Conservation (phyloP, 2,113 vertebrate species). For the human region GRCh38 chr14:86876501-86877000, state of each 20-base stretch:
- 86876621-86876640: slow-evolving; percentile 2
- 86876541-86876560: slow-evolving; percentile 8
- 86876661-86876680: slow-evolving; percentile 39
- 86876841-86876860: slow-evolving; percentile 36
- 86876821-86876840: slow-evolving; percentile 5
- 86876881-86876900: neutral
- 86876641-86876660: slow-evolving; percentile 26
- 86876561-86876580: slow-evolving; percentile 37
- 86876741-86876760: neutral
- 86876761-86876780: slow-evolving; percentile 38
- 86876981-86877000: slow-evolving; percentile 59
- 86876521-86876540: slow-evolving; percentile 47
- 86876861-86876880: neutral
- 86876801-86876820: slow-evolving; percentile 44
- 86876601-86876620: slow-evolving; percentile 27
- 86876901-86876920: slow-evolving; percentile 16
- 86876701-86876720: neutral
- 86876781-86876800: slow-evolving; percentile 23
- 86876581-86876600: slow-evolving; percentile 54
- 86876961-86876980: slow-evolving; percentile 61
- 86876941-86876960: neutral
- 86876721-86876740: neutral
- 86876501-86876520: slow-evolving; percentile 51
- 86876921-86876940: neutral
- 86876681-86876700: neutral